Conservation (phyloP, 2,888 invertebrate genomes). For the Cantharis lateralis region DNA sequence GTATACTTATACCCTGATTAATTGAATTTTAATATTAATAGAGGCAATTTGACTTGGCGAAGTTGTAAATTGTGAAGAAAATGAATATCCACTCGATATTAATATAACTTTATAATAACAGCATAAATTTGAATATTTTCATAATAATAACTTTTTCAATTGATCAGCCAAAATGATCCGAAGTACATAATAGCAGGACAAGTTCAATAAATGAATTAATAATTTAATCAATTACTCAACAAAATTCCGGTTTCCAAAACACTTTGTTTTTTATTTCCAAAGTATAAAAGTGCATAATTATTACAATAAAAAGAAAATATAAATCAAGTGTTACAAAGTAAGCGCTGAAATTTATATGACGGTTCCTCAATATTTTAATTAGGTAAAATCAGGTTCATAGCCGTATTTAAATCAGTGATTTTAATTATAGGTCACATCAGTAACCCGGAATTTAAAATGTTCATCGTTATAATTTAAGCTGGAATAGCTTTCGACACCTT, state of each 20-base stretch:
- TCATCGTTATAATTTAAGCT: neutral
- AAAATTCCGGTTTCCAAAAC: neutral
- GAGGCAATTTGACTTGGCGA: neutral
- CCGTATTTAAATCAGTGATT: neutral
- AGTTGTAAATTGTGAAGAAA: neutral
- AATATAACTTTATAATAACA: no score
- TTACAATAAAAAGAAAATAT: neutral
- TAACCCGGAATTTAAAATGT: neutral
- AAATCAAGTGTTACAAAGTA: neutral
- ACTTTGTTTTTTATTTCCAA: neutral
- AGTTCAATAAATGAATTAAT: neutral
- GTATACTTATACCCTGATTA: neutral
- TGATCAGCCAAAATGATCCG: neutral
- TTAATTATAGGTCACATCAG: neutral
- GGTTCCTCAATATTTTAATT: neutral
- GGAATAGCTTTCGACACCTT: neutral
- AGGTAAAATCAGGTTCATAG: neutral
- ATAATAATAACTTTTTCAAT: neutral
- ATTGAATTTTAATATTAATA: neutral
- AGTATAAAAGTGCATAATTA: neutral
- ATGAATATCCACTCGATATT: neutral
- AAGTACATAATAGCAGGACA: neutral
- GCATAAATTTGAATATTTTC: no score
- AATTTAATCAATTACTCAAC: neutral
- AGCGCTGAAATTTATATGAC: neutral